phyloP scores from a whole-genome alignment of 2,113 vertebrate species.

The Mobula hypostoma region DNA sequence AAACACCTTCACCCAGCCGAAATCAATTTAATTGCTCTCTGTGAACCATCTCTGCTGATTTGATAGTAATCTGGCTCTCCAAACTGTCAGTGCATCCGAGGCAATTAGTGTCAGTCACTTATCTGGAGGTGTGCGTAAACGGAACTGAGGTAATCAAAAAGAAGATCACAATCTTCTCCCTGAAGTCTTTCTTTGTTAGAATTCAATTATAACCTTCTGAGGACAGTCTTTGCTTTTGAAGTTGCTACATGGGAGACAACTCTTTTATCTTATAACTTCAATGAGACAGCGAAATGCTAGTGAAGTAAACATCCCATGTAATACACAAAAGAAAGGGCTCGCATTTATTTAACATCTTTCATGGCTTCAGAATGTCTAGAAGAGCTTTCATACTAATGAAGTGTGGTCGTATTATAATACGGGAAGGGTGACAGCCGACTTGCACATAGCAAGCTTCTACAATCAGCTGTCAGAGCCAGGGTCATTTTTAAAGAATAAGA shows the following conservation, averaged over 20 bases:
- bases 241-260: not conserved
- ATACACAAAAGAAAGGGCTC: not conserved
- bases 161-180: not conserved
- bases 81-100: not conserved
- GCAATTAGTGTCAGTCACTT: not conserved
- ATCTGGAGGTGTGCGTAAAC: not conserved
- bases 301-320: not conserved
- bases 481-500: no score
- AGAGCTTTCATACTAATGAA: not conserved
- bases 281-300: not conserved
- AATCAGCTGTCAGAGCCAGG: no score
- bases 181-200: not conserved
- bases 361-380: not conserved
- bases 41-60: not conserved
- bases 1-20: no score
- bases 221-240: not conserved
- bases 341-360: not conserved
- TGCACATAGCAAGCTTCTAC: not conserved
- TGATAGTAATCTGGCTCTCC: not conserved
- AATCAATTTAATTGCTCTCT: not conserved
- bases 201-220: slow-evolving; percentile 17
- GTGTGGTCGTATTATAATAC: not conserved
- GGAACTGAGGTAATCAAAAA: not conserved
- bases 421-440: no score
- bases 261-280: not conserved